Conservation (phyloP, 2,888 invertebrate genomes). For the Augochlorella aurata region DNA sequence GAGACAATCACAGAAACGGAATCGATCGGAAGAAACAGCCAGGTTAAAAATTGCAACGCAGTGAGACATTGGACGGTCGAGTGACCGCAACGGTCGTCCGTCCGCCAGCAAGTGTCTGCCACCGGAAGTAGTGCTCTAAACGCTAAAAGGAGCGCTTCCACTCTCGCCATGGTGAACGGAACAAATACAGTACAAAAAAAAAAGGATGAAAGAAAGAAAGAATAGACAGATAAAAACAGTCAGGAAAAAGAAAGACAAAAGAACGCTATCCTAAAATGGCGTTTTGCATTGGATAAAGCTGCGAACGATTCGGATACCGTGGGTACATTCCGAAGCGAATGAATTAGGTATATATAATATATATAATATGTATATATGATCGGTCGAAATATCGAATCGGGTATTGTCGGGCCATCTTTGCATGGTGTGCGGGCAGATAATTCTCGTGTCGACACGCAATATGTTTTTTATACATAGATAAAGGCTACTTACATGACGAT, state of each 20-base stretch:
- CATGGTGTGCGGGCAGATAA: conserved; percentile 33
- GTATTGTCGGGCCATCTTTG: conserved; percentile 36
- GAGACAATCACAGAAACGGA: background rate
- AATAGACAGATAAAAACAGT: background rate
- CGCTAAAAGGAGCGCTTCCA: conserved; percentile 21
- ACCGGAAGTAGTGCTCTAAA: background rate
- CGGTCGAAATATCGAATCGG: conserved; percentile 13
- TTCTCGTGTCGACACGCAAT: conserved; percentile 52
- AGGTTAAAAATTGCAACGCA: conserved; percentile 20
- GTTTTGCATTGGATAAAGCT: conserved; percentile 40
- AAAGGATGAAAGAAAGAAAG: background rate
- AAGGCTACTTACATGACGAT: conserved; percentile 73
- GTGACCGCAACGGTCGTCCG: conserved; percentile 4
- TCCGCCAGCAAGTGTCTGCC: conserved; percentile 4
- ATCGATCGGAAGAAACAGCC: conserved; percentile 34
- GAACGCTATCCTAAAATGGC: conserved; percentile 28
- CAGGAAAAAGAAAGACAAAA: background rate
- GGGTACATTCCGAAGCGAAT: conserved; percentile 38
- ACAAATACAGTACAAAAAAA: background rate
- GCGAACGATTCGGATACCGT: conserved; percentile 10
- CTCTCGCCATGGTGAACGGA: conserved; percentile 3
- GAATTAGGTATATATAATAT: background rate
- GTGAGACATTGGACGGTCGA: conserved; percentile 26
- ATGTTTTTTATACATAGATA: conserved; percentile 59
- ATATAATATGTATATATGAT: conserved; percentile 21